phyloP scores from a whole-genome alignment of 2,888 invertebrate genomes.

The Catocala nupta region DNA sequence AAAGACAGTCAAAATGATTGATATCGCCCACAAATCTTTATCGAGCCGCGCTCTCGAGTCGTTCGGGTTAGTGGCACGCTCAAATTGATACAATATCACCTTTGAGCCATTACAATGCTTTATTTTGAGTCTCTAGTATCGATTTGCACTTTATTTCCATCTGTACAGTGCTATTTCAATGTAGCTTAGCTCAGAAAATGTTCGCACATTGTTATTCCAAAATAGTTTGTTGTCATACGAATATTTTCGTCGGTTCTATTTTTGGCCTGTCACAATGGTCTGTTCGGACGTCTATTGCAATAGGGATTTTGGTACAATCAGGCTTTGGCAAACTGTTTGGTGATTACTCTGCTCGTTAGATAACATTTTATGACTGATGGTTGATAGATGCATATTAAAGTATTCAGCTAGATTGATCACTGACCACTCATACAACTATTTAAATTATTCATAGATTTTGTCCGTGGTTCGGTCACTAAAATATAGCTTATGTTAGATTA shows the following conservation, averaged over 20 bases:
- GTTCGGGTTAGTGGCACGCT: slow-evolving; percentile 7
- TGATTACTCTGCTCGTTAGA: neutral
- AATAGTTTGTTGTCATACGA: neutral
- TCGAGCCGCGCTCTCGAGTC: neutral
- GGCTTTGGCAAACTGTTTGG: neutral
- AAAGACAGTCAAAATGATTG: too few species aligned
- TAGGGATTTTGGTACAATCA: slow-evolving; percentile 1
- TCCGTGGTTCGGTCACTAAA: too few species aligned
- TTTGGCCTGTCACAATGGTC: neutral
- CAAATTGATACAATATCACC: slow-evolving; percentile 19
- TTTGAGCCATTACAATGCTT: slow-evolving; percentile 20
- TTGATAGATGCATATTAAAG: too few species aligned
- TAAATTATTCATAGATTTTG: too few species aligned
- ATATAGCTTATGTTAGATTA: too few species aligned
- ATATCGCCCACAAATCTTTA: too few species aligned
- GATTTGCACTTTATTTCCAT: slow-evolving; percentile 17
- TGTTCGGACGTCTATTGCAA: neutral
- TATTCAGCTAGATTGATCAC: too few species aligned
- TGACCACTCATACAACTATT: too few species aligned
- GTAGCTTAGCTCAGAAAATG: neutral
- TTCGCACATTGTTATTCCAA: neutral
- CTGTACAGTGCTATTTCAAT: slow-evolving; percentile 8
- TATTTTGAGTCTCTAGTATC: slow-evolving; percentile 14
- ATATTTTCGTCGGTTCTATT: slow-evolving; percentile 1
- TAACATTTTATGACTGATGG: too few species aligned